Evolutionary conservation across 2,113 vertebrate genomes (phyloP).

Genomic region (Amblyornis subalaris): DNA sequence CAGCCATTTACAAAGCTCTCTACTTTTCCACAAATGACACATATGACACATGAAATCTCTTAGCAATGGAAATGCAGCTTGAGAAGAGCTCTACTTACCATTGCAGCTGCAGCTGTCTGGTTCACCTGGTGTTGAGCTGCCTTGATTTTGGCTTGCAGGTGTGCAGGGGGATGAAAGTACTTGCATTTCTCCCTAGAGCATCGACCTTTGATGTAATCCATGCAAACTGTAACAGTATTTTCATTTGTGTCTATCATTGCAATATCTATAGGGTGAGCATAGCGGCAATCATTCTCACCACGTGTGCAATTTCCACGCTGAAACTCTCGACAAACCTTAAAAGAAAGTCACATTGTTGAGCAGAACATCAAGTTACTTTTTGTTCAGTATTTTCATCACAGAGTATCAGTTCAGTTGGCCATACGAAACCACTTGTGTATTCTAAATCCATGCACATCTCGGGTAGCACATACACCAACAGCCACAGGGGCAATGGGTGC

Average conservation of each 20-base stretch:
- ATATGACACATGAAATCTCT: background rate
- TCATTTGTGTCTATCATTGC: conserved; percentile 97
- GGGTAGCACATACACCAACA: background rate
- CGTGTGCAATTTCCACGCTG: conserved; percentile 97
- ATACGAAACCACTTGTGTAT: background rate
- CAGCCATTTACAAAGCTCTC: conserved; percentile 22
- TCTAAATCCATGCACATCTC: background rate
- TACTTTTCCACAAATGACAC: background rate
- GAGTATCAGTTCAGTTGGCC: background rate
- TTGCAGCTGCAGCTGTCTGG: conserved; percentile 82
- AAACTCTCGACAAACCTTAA: conserved; percentile 95
- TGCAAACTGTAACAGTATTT: conserved; percentile 97
- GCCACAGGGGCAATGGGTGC: background rate
- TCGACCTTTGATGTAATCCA: conserved; percentile 99
- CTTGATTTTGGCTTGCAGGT: conserved; percentile 98
- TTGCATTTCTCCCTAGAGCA: conserved; percentile 98
- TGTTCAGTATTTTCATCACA: background rate
- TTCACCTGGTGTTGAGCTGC: conserved; percentile 94
- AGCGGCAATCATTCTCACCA: conserved; percentile 97
- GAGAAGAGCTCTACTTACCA: conserved; percentile 78
- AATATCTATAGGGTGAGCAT: conserved; percentile 92
- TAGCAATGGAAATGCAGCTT: background rate
- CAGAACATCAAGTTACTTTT: background rate
- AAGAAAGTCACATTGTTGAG: conserved; percentile 47
- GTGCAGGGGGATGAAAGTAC: conserved; percentile 96